phyloP scores from a whole-genome alignment of 2,888 invertebrate genomes.

The Mesochorus sp. region DNA sequence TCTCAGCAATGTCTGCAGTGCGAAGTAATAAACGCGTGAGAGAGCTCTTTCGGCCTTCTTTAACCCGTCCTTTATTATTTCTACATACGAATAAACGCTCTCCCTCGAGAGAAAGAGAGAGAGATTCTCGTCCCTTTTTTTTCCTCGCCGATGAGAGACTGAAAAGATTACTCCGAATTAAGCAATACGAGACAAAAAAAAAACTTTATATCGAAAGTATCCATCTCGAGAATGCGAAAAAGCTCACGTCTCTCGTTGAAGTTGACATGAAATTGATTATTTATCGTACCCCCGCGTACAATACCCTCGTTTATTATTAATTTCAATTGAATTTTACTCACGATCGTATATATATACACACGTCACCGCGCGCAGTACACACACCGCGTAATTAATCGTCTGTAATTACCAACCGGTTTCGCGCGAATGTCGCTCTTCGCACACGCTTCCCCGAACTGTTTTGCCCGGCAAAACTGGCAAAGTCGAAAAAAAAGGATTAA shows the following conservation, averaged over 20 bases:
- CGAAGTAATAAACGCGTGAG: constrained; percentile 28
- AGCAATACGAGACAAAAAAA: background rate
- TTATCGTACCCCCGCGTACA: background rate
- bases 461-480: constrained; percentile 18
- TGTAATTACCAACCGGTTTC: constrained; percentile 61
- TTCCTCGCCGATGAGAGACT: constrained; percentile 21
- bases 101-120: too few relatives aligned
- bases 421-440: constrained; percentile 56
- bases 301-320: constrained; percentile 13
- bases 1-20: too few relatives aligned
- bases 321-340: constrained; percentile 21
- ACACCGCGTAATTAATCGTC: constrained; percentile 61
- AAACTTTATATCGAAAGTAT: background rate
- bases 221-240: constrained; percentile 4
- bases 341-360: background rate
- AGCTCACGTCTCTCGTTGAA: background rate
- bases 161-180: too few relatives aligned
- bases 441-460: constrained; percentile 60
- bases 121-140: constrained; percentile 1
- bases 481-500: constrained; percentile 26
- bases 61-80: too few relatives aligned
- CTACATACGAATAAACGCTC: too few relatives aligned
- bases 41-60: constrained; percentile 27
- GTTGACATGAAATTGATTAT: constrained; percentile 29
- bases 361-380: constrained; percentile 6